Evolutionary conservation across 2,888 invertebrate genomes (phyloP), one percentile per base, ranked within the genome.

Genomic region (Pyrochroa serraticornis): DNA sequence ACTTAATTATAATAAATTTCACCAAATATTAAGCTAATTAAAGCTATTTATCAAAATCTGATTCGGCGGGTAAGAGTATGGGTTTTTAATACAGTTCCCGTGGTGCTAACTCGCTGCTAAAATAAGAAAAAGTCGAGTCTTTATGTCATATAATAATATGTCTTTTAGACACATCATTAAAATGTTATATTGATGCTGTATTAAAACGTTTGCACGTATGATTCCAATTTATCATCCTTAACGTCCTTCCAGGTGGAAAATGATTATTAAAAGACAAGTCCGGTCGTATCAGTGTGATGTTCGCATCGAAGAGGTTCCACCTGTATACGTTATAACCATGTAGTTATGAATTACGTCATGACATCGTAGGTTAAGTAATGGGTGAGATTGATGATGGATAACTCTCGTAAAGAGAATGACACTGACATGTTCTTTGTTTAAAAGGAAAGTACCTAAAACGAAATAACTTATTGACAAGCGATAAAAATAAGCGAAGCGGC

Each of bases 21-120:
- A 54, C 57, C 37, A 53, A 22, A 22, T 2, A 54, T 60, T 61
- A 53, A 43, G 41, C 47, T 62, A 58, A 58, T 62, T 58, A 49
- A 51, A 54, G 55, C 53, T 51, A 62, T 62, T 62, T 55, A 58
- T 62, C 61, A 62, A 41, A 41, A 37, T 36, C 33, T 45, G 33
- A 46, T 50, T 32, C 34, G 34, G 30, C 50, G 3, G 10, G 13
- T 9, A 41, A 10, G 39, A 42, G 22, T 22, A 22, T 22, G 5
- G 22, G 22, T 22, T 22, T 22, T 22, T 22, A 22, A 22, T 22
- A 22, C 22, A 22, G 22, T 22, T 22, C 22, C 22, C 22, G 22
- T 22, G 22, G 38, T 33, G 12, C 42, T 49, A 50, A 50, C 35
- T 49, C 30, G 30, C 3, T 10, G 42, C 7, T 37, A 33, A 51